Evolutionary conservation across 2,888 invertebrate genomes (phyloP).

Genomic region (Tenthredo amoena): DNA sequence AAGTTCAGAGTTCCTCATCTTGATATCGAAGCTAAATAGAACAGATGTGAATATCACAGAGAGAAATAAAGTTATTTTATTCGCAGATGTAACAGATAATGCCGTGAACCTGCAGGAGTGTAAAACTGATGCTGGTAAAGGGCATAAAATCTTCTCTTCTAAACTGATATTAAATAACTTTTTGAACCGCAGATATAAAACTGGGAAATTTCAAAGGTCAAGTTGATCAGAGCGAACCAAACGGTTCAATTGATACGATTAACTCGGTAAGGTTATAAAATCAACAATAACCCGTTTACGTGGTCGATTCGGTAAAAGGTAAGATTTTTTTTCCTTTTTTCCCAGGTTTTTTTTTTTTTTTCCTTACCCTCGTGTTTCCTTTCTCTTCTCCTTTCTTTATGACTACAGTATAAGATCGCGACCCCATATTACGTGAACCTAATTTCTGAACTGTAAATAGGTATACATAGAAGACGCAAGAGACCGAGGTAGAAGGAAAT

Average conservation of each 20-base stretch:
- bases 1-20: neutral
- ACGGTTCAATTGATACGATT: constrained; percentile 43
- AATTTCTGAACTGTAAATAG: constrained; percentile 50
- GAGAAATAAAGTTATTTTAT: neutral
- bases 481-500: constrained; percentile 23
- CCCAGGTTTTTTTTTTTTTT: neutral
- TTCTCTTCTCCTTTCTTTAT: constrained; percentile 25
- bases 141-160: neutral
- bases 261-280: constrained; percentile 16
- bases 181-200: constrained; percentile 1
- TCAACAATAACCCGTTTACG: constrained; percentile 1
- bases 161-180: constrained; percentile 28
- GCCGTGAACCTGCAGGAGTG: neutral
- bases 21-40: neutral
- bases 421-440: constrained; percentile 38
- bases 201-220: neutral
- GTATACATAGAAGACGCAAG: neutral
- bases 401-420: constrained; percentile 25
- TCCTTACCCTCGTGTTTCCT: constrained; percentile 8
- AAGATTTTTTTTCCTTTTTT: neutral
- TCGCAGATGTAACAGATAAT: neutral
- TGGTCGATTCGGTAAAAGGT: constrained; percentile 3
- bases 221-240: constrained; percentile 1
- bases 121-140: neutral
- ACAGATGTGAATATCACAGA: neutral